These are phyloP conservation scores for Mimas tiliae DNA, from an alignment of 2,888 invertebrate species.

Conservation along the genomic window DNA sequence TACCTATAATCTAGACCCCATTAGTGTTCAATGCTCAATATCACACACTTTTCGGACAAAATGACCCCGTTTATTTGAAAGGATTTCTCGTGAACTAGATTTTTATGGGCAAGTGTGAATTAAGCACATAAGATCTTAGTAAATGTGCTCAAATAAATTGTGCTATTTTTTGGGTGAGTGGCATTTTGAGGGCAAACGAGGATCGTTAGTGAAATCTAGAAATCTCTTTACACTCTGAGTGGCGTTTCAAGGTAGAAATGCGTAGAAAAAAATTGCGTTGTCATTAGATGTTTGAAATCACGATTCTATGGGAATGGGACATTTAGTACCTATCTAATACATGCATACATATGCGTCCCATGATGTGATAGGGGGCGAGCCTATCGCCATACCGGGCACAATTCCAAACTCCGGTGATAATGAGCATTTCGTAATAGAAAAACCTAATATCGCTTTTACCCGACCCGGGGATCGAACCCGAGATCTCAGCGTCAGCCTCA, in stretches of 20 bases:
- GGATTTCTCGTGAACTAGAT: constrained; percentile 7
- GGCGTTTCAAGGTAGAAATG: constrained; percentile 21
- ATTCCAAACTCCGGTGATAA: too few species aligned
- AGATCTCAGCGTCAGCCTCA: too few species aligned
- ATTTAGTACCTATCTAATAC: too few species aligned
- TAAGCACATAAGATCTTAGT: neutral
- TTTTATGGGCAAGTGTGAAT: neutral
- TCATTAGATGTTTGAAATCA: neutral
- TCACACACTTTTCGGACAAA: too few species aligned
- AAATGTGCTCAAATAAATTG: constrained; percentile 6
- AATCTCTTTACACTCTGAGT: neutral
- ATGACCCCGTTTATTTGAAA: neutral
- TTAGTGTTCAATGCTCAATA: neutral
- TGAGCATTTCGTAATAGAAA: too few species aligned
- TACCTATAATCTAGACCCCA: too few species aligned
- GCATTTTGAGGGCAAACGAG: constrained; percentile 7
- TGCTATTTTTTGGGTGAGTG: constrained; percentile 14
- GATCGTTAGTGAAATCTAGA: constrained; percentile 20
- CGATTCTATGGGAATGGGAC: neutral
- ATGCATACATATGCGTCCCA: too few species aligned
- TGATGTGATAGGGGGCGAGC: too few species aligned
- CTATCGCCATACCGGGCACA: too few species aligned
- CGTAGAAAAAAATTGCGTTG: constrained; percentile 24
- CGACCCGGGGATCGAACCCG: too few species aligned
- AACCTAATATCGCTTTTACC: too few species aligned